A percentile compares a stretch with the other conserved stretches of the same genome.
These are phyloP conservation scores for Acleris holmiana DNA, from an alignment of 2,888 invertebrate species.

Conservation along the genomic window DNA sequence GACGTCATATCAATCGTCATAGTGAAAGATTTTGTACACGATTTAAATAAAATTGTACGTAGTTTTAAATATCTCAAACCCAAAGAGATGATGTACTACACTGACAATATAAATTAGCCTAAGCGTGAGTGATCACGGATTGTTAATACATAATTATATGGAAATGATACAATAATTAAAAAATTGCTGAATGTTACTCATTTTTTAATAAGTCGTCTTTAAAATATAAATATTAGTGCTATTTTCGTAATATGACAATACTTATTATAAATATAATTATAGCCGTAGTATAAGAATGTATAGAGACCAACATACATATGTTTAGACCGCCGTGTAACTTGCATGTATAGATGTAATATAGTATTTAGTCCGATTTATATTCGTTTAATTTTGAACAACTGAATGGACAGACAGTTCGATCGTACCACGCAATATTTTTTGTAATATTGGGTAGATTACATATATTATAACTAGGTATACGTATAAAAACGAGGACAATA, in stretches of 20 bases:
- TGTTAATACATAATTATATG: conserved; percentile 8
- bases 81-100: conserved; percentile 17
- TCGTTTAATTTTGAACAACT: conserved; percentile 17
- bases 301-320: conserved; percentile 63
- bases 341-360: conserved; percentile 40
- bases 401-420: conserved; percentile 26
- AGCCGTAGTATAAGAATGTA: conserved; percentile 53
- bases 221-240: conserved; percentile 34
- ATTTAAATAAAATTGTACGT: conserved; percentile 38
- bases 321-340: conserved; percentile 39
- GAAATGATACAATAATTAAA: conserved; percentile 16
- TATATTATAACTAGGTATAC: conserved; percentile 21
- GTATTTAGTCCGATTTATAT: conserved; percentile 16
- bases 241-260: conserved; percentile 56
- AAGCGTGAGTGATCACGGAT: neutral
- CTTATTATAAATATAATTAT: conserved; percentile 60
- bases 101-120: conserved; percentile 22
- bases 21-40: conserved; percentile 40
- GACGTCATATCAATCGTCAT: conserved; percentile 62
- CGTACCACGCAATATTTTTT: conserved; percentile 33
- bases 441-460: conserved; percentile 22
- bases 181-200: conserved; percentile 22
- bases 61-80: conserved; percentile 34
- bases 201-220: conserved; percentile 26
- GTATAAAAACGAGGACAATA: neutral